Base-by-base conservation (phyloP, 2,888 invertebrate genomes). In the Theretra japonica region DNA sequence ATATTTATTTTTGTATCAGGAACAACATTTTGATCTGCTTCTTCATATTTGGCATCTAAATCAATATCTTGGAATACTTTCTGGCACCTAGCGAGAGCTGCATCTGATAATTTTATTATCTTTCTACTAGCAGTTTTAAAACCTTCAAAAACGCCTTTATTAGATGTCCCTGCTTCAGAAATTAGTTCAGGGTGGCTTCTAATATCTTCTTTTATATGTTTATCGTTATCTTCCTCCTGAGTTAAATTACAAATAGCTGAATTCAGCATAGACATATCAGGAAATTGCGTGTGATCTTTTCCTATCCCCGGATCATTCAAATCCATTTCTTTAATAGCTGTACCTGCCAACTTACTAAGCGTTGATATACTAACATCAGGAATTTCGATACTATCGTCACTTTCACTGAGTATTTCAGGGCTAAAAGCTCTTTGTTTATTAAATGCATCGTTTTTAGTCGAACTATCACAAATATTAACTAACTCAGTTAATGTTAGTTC, bases 91-190 rank as follows among this genome's bases (percentile, higher is more conserved):
- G 74, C 73, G 25, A 83, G 69, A 11, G 87, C 83, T 72, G 78
- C 76, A 28, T 85, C 82, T 28, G 88, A 86, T 8, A 90, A 74
- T 73, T 80, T 75, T 11, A 93, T 85, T 28, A 76, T 80, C 80
- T 89, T 90, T 21, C 73, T 73, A 76, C 86, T 88, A 5, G 90
- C 91, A 53, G 89, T 88, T 73, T 79, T 81, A 77, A 93, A 92
- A 68, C 90, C 92, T 50, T 79, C 73, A 25, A 75, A 77, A 53
- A 72, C 25, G 15, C 23, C 19, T 48, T 23, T 53, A 21, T 33
- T n/a, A 28, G 5, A 6, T 41, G 1, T 3, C 25, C n/a, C 17
- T 25, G n/a, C 17, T 3, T 56, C 41, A 19, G 19, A 6, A 65
- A 41, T 17, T 4, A 11, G 28, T 41, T 58, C 23, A 21, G 11